A percentile compares a stretch with the other conserved stretches of the same genome.
Conservation (phyloP, 2,888 invertebrate species). For the Macaria liturata region DNA sequence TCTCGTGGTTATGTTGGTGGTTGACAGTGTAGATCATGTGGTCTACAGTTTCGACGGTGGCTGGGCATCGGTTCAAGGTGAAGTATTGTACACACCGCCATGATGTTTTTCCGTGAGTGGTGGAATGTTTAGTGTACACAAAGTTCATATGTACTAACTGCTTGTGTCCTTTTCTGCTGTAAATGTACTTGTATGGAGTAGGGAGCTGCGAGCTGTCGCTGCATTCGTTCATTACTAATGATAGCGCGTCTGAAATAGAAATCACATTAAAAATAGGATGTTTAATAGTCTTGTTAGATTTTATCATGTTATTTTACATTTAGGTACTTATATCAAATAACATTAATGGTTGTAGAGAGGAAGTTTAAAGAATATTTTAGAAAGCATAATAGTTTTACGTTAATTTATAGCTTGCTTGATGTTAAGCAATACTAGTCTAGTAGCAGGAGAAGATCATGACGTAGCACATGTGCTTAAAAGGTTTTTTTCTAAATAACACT, state of each 20-base stretch:
- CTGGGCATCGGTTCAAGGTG: conserved; percentile 78
- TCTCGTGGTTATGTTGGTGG: conserved; percentile 78
- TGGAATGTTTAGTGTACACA: conserved; percentile 80
- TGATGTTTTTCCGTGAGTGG: conserved; percentile 78
- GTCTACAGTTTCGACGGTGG: conserved; percentile 78
- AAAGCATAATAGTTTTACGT: too few species aligned
- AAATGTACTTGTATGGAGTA: conserved; percentile 76
- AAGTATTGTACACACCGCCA: conserved; percentile 81
- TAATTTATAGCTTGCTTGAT: too few species aligned
- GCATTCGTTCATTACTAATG: conserved; percentile 70
- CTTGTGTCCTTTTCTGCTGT: conserved; percentile 80
- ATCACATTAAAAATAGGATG: too few species aligned
- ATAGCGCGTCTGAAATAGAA: conserved; percentile 71
- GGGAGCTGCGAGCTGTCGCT: conserved; percentile 67
- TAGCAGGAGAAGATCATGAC: too few species aligned
- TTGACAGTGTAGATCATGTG: conserved; percentile 76
- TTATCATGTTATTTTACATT: too few species aligned
- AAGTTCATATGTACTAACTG: conserved; percentile 80
- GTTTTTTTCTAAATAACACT: too few species aligned
- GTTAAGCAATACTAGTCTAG: too few species aligned
- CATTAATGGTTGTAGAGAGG: too few species aligned
- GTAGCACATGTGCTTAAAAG: too few species aligned
- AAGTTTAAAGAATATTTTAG: too few species aligned
- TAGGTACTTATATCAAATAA: too few species aligned
- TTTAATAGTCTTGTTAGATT: too few species aligned